phyloP scores from a whole-genome alignment of 2,888 invertebrate species.

The Ganaspis brasiliensis region DNA sequence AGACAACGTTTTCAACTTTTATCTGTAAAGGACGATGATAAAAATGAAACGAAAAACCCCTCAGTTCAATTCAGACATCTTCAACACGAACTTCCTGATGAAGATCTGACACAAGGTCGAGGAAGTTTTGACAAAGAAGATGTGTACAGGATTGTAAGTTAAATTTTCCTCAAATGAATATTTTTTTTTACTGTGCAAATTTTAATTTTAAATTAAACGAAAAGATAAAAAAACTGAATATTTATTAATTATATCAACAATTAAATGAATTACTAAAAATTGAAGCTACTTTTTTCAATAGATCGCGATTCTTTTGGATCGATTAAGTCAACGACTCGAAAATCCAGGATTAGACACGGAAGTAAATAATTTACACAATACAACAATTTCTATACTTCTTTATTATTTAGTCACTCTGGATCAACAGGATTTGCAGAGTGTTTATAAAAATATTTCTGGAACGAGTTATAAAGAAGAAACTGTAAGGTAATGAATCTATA shows the following conservation, averaged over 20 bases:
- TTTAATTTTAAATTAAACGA: too few species aligned
- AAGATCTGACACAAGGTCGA: slow-evolving; percentile 76
- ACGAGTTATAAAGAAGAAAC: slow-evolving; percentile 90
- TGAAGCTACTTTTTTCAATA: slow-evolving; percentile 48
- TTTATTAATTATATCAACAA: slow-evolving; percentile 23
- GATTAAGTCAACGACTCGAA: slow-evolving; percentile 76
- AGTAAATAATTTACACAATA: slow-evolving; percentile 78
- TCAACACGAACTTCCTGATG: slow-evolving; percentile 73
- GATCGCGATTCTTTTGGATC: slow-evolving; percentile 75
- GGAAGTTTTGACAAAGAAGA: slow-evolving; percentile 68
- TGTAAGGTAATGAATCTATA: slow-evolving; percentile 78
- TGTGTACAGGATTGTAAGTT: slow-evolving; percentile 72
- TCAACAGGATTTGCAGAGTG: slow-evolving; percentile 74
- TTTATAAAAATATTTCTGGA: slow-evolving; percentile 81
- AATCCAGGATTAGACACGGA: slow-evolving; percentile 76
- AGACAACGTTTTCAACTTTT: slow-evolving; percentile 73
- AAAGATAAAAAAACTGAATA: too few species aligned
- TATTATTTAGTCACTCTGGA: slow-evolving; percentile 79
- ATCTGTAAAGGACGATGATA: slow-evolving; percentile 64
- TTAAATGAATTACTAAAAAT: slow-evolving; percentile 9
- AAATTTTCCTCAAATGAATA: neutral
- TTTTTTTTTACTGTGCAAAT: too few species aligned
- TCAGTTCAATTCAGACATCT: slow-evolving; percentile 63
- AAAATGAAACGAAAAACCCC: slow-evolving; percentile 62
- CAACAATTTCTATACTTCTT: slow-evolving; percentile 79